Evolutionary conservation across 2,797 vertebrate genomes (phyloP), one percentile per base, ranked within the genome.

Genomic region (Thripadectes ignobilis): DNA sequence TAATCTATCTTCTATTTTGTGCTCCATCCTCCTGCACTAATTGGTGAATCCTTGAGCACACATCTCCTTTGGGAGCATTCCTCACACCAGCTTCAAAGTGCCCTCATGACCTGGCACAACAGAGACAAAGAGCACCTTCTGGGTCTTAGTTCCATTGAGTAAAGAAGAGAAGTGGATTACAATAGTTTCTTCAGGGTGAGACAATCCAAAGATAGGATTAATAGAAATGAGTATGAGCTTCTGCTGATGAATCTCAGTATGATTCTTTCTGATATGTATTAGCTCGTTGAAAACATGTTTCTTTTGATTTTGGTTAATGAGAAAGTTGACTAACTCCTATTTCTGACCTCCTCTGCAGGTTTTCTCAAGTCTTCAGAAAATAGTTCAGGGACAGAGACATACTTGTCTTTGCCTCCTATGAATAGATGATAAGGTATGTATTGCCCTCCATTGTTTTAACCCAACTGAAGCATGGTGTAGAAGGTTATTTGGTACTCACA

Each of bases 91-190:
- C 27, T 79, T 45, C 65, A 32, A 77, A 69, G n/a, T 20, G 15
- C 19, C 15, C 0, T 2, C 6, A 3, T 1, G 8, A 72, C 29
- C 21, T 26, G 36, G 19, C 15, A 55, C 36, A 38, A 32, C 3
- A 32, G 43, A 69, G 36, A 10, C 32, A 49, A 71, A 55, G 20
- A 9, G 4, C 11, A 13, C 41, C 63, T 73, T 13, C 43, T 62
- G 63, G 3, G 9, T 79, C n/a, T 13, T 39, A 23, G 17, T 51
- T 9, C 32, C 27, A 43, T 24, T 36, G 12, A 43, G 4, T 34
- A 41, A 52, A 45, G 4, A 52, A 41, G 3, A 66, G 20, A 15
- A n/a, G 24, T n/a, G 36, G 55, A 34, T 76, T 49, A 20, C 23
- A 85, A 11, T 12, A 65, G 7, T 11, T 68, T 68, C 51, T 84